A percentile compares a stretch with the other conserved stretches of the same genome.
phyloP scores from a whole-genome alignment of 2,797 vertebrate species.

The Tinamus major region DNA sequence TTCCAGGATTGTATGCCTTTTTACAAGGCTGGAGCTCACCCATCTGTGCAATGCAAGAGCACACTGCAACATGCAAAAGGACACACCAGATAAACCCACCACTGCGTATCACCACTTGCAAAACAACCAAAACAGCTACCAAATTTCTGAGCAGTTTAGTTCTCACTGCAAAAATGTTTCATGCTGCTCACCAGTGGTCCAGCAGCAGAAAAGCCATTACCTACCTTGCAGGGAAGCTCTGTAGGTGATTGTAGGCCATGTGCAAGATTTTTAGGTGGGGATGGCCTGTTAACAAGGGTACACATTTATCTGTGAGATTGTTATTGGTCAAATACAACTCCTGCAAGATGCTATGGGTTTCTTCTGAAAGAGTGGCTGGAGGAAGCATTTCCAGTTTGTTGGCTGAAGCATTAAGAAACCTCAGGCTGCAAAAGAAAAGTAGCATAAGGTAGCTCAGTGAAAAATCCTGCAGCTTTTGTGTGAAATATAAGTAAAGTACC shows the following conservation, averaged over 20 bases:
- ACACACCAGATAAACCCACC: background rate
- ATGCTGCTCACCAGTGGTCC: background rate
- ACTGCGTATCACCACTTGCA: background rate
- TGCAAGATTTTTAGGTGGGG: constrained; percentile 92
- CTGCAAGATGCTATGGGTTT: constrained; percentile 92
- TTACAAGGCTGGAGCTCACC: too few relatives aligned
- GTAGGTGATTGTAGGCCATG: constrained; percentile 95
- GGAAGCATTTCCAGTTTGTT: constrained; percentile 96
- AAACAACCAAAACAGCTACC: background rate
- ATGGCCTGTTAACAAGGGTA: constrained; percentile 92
- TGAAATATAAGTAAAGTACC: background rate
- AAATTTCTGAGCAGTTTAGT: background rate
- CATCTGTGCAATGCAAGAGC: background rate
- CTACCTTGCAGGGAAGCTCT: constrained; percentile 96
- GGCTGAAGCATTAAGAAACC: constrained; percentile 93
- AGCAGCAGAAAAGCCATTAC: background rate
- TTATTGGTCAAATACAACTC: constrained; percentile 97
- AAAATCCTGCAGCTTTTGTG: background rate
- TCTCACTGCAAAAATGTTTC: background rate
- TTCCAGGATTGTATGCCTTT: constrained; percentile 2
- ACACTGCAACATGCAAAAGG: fast-evolving
- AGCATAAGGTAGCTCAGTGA: background rate
- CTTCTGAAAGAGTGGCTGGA: constrained; percentile 92
- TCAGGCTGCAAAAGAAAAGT: constrained; percentile 83
- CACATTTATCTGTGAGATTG: constrained; percentile 94